These are phyloP conservation scores for Festucalex cinctus DNA, from an alignment of 2,113 vertebrate species.

Conservation along the genomic window DNA sequence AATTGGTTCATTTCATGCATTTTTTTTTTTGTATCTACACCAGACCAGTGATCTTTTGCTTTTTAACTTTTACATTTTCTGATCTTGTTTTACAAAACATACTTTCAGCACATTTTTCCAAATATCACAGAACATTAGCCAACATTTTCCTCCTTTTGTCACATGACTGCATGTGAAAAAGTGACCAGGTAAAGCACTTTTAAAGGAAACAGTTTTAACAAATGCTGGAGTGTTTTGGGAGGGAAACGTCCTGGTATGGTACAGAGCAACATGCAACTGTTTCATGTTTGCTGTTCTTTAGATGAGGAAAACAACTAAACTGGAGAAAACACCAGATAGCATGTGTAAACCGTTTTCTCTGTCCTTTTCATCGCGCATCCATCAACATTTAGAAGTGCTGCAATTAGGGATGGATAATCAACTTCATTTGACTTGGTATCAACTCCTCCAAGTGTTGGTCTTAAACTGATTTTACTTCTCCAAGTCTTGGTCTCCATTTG, in stretches of 20 bases:
- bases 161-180: constrained; percentile 28
- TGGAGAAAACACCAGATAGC: constrained; percentile 40
- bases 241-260: constrained; percentile 65
- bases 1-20: neutral
- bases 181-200: constrained; percentile 24
- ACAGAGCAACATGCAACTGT: constrained; percentile 41
- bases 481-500: neutral
- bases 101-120: neutral
- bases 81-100: no score
- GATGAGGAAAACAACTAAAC: constrained; percentile 49
- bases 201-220: constrained; percentile 62
- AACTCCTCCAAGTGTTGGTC: neutral
- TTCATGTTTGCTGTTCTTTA: constrained; percentile 51
- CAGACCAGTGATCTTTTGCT: no score
- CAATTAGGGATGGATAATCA: no score
- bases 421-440: neutral
- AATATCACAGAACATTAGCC: constrained; percentile 15
- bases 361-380: no score
- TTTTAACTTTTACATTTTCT: no score
- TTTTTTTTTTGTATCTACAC: neutral
- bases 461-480: no score
- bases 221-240: constrained; percentile 61
- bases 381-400: no score
- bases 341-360: constrained; percentile 16
- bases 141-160: constrained; percentile 18